Conservation (phyloP, 1,140 invertebrate genomes). For the Tetragnatha versicolor region DNA sequence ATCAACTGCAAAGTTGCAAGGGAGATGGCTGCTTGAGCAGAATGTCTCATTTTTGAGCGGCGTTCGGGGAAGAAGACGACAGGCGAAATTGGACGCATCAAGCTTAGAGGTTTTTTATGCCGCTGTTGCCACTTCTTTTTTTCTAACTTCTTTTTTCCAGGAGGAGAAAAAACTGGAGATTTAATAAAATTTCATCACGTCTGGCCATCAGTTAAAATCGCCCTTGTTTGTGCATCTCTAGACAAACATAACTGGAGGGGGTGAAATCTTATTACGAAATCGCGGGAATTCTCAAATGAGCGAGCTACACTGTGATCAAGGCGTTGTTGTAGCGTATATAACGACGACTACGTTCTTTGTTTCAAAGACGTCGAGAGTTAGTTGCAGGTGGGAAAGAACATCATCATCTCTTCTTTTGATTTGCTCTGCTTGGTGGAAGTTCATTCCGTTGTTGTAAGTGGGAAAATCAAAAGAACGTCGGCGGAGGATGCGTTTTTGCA, state of each 20-base stretch:
- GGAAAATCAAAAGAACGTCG: too few relatives aligned
- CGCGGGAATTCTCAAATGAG: too few relatives aligned
- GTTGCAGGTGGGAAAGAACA: too few relatives aligned
- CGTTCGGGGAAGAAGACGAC: conserved; percentile 10
- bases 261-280: conserved; percentile 15
- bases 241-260: background rate
- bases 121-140: background rate
- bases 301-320: too few relatives aligned
- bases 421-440: too few relatives aligned
- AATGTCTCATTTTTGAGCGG: conserved; percentile 43
- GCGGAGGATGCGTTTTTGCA: too few relatives aligned
- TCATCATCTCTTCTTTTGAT: too few relatives aligned
- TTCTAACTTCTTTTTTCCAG: background rate
- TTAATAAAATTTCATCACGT: conserved; percentile 44
- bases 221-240: background rate
- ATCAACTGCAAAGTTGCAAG: conserved; percentile 45
- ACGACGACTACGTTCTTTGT: too few relatives aligned
- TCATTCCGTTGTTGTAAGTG: too few relatives aligned
- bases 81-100: conserved; percentile 45
- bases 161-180: conserved; percentile 1
- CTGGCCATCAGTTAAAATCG: conserved; percentile 18
- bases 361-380: too few relatives aligned
- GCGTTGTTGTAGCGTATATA: too few relatives aligned
- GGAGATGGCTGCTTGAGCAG: background rate
- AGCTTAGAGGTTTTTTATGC: conserved; percentile 28